These are phyloP conservation scores for Lasius fuliginosus DNA, from an alignment of 2,888 invertebrate species.

Conservation along the genomic window DNA sequence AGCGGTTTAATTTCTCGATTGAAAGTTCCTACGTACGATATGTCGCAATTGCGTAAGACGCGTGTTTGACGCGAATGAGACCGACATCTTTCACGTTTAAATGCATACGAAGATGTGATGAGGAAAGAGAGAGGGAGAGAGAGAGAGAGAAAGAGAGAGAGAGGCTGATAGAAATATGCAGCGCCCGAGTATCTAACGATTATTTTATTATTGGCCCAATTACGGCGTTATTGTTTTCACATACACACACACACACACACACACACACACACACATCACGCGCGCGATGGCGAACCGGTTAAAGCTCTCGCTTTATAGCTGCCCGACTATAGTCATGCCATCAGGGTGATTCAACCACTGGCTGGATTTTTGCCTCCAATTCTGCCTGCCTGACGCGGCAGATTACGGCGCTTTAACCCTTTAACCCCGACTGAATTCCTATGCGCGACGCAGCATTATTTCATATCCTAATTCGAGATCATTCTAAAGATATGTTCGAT, in stretches of 20 bases:
- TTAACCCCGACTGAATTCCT: conserved; percentile 48
- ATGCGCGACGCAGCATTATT: not conserved
- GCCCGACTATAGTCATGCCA: conserved; percentile 31
- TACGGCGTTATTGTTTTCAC: conserved; percentile 80
- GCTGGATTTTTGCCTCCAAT: conserved; percentile 65
- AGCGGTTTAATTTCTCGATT: conserved; percentile 12
- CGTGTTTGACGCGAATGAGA: not conserved
- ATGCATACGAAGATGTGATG: conserved; percentile 6
- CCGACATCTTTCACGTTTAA: conserved; percentile 8
- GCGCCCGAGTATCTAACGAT: conserved; percentile 75
- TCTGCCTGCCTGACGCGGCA: conserved; percentile 8
- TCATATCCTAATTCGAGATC: conserved; percentile 10
- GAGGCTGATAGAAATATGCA: conserved; percentile 29
- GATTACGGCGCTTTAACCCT: conserved; percentile 45
- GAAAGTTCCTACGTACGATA: conserved; percentile 22
- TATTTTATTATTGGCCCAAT: conserved; percentile 83
- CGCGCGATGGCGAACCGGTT: conserved; percentile 70
- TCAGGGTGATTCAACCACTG: conserved; percentile 71
- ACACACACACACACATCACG: conserved; percentile 4
- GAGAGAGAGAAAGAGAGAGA: conserved; percentile 27
- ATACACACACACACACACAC: conserved; percentile 43
- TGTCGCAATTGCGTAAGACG: conserved; percentile 32
- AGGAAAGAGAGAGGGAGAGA: conserved; percentile 24
- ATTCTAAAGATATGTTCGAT: not conserved
- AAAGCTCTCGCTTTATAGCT: conserved; percentile 69